Conservation (phyloP, 2,113 vertebrate species). For the Lophius piscatorius region DNA sequence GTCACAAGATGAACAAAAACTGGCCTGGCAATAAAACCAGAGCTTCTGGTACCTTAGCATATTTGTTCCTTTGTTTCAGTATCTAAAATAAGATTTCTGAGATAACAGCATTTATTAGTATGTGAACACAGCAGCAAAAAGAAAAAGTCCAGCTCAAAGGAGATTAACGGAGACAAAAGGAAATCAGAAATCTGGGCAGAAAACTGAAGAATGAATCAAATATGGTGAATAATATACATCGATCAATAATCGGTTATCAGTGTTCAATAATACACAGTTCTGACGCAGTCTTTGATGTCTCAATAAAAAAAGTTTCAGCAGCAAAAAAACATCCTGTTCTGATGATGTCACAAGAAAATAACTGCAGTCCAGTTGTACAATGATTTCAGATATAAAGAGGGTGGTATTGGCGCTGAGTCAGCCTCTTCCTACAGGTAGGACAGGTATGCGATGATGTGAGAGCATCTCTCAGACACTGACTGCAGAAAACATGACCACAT, state of each 20-base stretch:
- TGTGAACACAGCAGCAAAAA: too few species aligned
- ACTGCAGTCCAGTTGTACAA: neutral
- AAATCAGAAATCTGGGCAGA: neutral
- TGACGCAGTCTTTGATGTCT: neutral
- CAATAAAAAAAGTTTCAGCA: neutral
- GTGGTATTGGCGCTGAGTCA: constrained; percentile 92
- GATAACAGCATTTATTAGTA: constrained; percentile 1
- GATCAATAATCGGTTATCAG: neutral
- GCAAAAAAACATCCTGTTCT: neutral
- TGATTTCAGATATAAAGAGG: constrained; percentile 91
- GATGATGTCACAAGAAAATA: constrained; percentile 1
- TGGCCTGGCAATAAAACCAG: neutral
- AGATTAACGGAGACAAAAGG: neutral
- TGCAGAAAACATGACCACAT: constrained; percentile 96
- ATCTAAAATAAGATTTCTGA: neutral
- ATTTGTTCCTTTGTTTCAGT: neutral
- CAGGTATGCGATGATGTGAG: constrained; percentile 89
- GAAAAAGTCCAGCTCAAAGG: too few species aligned
- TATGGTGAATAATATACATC: constrained; percentile 10
- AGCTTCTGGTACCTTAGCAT: neutral
- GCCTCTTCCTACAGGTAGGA: constrained; percentile 93
- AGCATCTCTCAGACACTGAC: constrained; percentile 91
- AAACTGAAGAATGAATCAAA: constrained; percentile 6
- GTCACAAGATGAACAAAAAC: constrained; percentile 24
- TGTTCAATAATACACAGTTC: too few species aligned